Percentiles rank a stretch among this genome's conserved stretches.
Evolutionary conservation across 2,113 vertebrate species (phyloP).

Genomic region (Copsychus sechellarum): DNA sequence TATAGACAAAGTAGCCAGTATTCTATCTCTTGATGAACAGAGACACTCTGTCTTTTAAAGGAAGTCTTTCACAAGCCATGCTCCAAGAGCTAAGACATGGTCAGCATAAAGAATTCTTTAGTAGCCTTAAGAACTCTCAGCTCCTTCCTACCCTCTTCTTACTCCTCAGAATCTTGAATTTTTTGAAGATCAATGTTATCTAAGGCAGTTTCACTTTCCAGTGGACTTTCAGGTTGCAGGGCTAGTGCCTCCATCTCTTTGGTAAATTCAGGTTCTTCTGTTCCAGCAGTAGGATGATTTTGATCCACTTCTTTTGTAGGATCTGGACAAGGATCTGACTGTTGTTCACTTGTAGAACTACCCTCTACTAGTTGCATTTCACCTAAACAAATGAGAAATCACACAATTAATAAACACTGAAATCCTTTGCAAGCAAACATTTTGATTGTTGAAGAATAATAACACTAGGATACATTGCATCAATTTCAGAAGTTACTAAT

Average conservation of each 20-base stretch:
- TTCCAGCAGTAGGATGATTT: neutral
- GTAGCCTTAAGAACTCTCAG: neutral
- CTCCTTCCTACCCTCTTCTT: neutral
- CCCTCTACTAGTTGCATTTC: conserved; percentile 6
- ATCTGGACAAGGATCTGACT: neutral
- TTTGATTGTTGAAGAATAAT: neutral
- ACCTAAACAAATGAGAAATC: conserved; percentile 34
- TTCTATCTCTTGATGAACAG: neutral
- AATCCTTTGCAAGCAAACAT: neutral
- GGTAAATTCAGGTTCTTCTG: neutral
- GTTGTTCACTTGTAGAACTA: conserved; percentile 48
- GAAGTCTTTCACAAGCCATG: neutral
- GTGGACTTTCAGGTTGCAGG: neutral
- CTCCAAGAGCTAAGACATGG: neutral
- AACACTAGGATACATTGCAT: neutral
- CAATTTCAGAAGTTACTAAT: neutral
- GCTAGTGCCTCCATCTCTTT: neutral
- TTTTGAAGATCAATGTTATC: conserved; percentile 26
- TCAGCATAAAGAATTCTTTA: neutral
- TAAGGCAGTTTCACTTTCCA: neutral
- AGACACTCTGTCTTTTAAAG: neutral
- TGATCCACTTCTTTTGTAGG: conserved; percentile 12
- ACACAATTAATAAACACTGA: neutral
- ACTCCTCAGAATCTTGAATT: conserved; percentile 65
- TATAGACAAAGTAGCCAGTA: neutral